Conservation (phyloP, 2,113 vertebrate species). For the Brachypodius melanocephalos region DNA sequence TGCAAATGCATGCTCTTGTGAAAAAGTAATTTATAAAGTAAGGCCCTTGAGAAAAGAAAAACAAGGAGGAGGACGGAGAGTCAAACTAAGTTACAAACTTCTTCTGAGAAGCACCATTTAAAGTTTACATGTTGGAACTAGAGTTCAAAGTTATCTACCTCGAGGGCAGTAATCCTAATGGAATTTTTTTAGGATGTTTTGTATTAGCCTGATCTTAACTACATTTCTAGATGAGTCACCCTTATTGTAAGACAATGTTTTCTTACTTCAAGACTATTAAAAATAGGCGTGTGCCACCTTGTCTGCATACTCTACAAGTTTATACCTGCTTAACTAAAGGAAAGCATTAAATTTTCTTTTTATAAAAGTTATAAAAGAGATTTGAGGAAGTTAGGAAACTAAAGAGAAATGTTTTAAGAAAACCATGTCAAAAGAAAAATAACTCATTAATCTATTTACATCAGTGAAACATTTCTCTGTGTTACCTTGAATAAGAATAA, state of each 20-base stretch:
- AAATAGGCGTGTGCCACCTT: conserved; percentile 47
- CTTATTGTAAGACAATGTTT: conserved; percentile 52
- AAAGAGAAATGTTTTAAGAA: neutral
- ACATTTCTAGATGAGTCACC: conserved; percentile 66
- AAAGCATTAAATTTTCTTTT: conserved; percentile 14
- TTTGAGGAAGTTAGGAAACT: neutral
- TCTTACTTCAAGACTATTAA: conserved; percentile 58
- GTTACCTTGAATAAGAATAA: neutral
- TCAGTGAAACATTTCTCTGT: neutral
- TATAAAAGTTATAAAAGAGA: conserved; percentile 2
- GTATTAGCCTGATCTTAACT: conserved; percentile 58
- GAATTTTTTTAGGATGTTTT: conserved; percentile 61
- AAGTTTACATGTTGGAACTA: conserved; percentile 45
- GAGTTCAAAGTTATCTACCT: conserved; percentile 62
- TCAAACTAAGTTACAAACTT: neutral
- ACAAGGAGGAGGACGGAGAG: neutral
- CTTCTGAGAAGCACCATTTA: neutral
- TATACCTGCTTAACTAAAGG: conserved; percentile 20
- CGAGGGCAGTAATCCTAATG: neutral
- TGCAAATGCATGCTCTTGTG: neutral
- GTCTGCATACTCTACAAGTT: conserved; percentile 45
- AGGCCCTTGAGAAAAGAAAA: neutral
- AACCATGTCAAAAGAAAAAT: conserved; percentile 20
- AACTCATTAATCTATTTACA: neutral
- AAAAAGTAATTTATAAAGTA: neutral